Percentiles rank a stretch among this genome's conserved stretches.
phyloP scores from a whole-genome alignment of 2,113 vertebrate species.

The Meriones unguiculatus region DNA sequence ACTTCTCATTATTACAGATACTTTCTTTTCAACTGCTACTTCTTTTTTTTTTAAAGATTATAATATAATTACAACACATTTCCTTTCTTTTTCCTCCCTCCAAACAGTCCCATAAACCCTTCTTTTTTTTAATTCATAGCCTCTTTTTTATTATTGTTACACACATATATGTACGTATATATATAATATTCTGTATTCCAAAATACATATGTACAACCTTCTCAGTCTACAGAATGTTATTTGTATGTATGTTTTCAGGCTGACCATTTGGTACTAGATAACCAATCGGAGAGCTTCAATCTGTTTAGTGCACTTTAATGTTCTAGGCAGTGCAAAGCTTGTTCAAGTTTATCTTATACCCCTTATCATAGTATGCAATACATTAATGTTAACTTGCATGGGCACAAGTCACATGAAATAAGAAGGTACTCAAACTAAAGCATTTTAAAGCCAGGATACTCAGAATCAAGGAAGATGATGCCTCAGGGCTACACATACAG shows the following conservation, averaged over 20 bases:
- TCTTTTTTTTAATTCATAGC: background rate
- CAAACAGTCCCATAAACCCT: background rate
- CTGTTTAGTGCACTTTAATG: background rate
- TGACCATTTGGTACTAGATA: background rate
- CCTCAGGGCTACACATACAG: background rate
- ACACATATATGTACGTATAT: background rate
- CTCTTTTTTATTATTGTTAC: background rate
- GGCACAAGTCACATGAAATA: background rate
- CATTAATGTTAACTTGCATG: conserved; percentile 28
- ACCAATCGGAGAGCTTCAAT: background rate
- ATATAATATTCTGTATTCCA: background rate
- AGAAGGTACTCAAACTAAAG: background rate
- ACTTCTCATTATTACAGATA: background rate
- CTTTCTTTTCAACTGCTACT: background rate
- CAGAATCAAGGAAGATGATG: background rate
- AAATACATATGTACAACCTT: background rate
- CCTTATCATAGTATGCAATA: background rate
- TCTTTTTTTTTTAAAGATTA: background rate
- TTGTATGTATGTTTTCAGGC: background rate
- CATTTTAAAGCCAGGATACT: background rate
- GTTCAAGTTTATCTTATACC: background rate
- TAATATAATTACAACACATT: background rate
- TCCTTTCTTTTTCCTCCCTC: background rate
- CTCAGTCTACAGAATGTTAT: background rate
- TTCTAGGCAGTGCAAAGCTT: background rate